phyloP scores from a whole-genome alignment of 2,888 invertebrate genomes.

The Stenichneumon culpator region DNA sequence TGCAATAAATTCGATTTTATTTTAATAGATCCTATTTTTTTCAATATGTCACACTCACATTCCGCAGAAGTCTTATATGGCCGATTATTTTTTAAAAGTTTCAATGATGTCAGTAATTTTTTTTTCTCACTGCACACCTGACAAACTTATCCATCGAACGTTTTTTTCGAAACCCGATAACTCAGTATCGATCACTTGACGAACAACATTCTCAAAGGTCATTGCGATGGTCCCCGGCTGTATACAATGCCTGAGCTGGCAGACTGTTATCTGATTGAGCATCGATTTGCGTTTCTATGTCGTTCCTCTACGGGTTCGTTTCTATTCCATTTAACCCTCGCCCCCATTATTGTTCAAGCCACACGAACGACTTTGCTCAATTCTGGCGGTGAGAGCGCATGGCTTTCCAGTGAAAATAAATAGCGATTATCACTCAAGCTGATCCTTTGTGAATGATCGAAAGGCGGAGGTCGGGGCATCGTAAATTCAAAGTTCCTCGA shows the following conservation, averaged over 20 bases:
- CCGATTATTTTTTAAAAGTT: neutral
- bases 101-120: no score
- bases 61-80: no score
- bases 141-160: neutral
- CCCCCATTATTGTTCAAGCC: neutral
- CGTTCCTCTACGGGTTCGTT: neutral
- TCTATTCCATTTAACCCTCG: neutral
- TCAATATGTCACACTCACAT: no score
- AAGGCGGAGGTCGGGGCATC: neutral
- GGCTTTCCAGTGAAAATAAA: neutral
- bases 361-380: neutral
- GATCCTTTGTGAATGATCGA: neutral
- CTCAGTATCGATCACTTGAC: neutral
- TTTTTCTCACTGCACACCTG: neutral
- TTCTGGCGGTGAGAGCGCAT: neutral
- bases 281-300: neutral
- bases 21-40: no score
- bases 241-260: neutral
- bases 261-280: neutral
- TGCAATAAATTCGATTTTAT: no score
- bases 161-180: neutral
- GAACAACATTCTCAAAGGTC: neutral
- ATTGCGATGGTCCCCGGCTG: neutral
- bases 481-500: neutral
- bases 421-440: neutral